Base-by-base conservation (phyloP, 2,888 invertebrate species). In the Agrilus mali region DNA sequence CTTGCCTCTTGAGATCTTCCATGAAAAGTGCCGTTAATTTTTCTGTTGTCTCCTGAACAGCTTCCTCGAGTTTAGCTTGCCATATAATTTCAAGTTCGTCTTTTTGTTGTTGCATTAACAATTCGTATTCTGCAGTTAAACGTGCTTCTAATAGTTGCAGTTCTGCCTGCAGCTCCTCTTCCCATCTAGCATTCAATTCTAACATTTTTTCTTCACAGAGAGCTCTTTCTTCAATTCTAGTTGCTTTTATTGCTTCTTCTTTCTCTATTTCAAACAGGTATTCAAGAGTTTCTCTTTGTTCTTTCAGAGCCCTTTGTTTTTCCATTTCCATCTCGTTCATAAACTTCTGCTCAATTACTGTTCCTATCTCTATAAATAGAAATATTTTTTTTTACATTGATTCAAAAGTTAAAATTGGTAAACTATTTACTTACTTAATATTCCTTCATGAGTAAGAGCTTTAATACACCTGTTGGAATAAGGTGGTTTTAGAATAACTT, bases 361-460 rank as follows among this genome's bases (percentile, higher is more conserved):
- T 17, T 6, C 66, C 67, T 41, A 67, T 62, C 32, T 58, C 64
- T 64, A 33, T 20, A 8, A 15, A 35, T 13, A 35, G 6, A 13
- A 35, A 13, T 15, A 35, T 8, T 34, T 10, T 4, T 37, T 20
- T 37, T 16, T 35, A 5, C 17, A 2, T 2, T 37, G 7, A 17
- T 20, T n/a, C n/a, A n/a, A 2, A n/a, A 37, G 15, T 37, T 2
- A 14, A 22, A 8, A 31, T 33, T 10, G 32, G 31, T 20, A 34
- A n/a, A 27, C 1, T 12, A 22, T 12, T 8, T 14, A 49, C 42
- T 45, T 55, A 65, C 65, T 57, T 52, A 66, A 47, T 44, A 68
- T 67, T 48, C 64, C 66, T 54, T 64, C 52, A 48, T 68, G 68
- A 1, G 67, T 66, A 27, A 66, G 49, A 6, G 68, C 67, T 52